These are phyloP conservation scores for Odocoileus hemionus DNA, from an alignment of 2,113 vertebrate genomes.

Conservation along the genomic window DNA sequence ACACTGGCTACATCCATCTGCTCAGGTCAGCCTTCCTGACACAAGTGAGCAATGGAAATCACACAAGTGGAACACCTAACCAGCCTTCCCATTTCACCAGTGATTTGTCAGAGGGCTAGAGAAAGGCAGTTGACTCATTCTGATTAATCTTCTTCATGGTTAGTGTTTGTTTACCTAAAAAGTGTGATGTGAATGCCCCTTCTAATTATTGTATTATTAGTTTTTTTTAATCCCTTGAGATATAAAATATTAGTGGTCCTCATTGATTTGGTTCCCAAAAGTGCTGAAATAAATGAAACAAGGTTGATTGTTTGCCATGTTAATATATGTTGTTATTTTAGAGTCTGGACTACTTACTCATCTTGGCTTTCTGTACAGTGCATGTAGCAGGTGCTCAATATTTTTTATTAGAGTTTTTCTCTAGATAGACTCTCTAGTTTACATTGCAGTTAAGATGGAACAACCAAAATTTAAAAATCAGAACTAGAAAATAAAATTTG, in stretches of 20 bases:
- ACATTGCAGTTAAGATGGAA: not conserved
- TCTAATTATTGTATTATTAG: not conserved
- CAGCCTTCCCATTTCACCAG: not conserved
- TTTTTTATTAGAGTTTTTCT: not conserved
- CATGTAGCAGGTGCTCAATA: not conserved
- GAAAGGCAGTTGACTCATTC: not conserved
- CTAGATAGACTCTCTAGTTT: not conserved
- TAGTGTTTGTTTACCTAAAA: conserved; percentile 9
- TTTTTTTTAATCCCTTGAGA: not conserved
- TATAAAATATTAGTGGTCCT: not conserved
- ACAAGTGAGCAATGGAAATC: not conserved
- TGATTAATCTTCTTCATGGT: not conserved
- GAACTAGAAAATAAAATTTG: conserved; percentile 36
- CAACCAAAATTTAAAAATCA: not conserved
- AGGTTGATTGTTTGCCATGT: not conserved
- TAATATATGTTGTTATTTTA: not conserved
- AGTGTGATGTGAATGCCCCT: not conserved
- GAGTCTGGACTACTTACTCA: not conserved
- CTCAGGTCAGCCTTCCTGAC: not conserved
- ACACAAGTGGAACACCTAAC: not conserved
- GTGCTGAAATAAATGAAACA: not conserved
- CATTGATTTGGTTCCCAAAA: not conserved
- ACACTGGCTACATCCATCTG: not conserved
- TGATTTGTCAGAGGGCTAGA: not conserved
- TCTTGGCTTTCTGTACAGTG: not conserved